Evolutionary conservation across 1,140 invertebrate species (phyloP).

Genomic region (Drosophila murphyi): DNA sequence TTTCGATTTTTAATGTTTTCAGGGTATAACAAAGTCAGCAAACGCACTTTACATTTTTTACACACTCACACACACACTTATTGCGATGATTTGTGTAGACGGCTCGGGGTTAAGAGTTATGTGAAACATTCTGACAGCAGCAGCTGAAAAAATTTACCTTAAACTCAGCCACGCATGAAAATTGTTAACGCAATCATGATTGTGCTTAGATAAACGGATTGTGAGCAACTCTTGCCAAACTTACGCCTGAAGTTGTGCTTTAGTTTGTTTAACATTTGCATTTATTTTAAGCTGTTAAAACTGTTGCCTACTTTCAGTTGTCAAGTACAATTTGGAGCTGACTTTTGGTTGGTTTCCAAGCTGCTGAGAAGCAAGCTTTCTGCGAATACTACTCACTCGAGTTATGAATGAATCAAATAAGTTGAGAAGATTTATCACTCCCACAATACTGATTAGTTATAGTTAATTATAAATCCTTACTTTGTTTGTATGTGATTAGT

Average conservation of each 20-base stretch:
- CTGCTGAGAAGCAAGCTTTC: neutral
- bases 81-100: constrained; percentile 80
- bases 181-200: constrained; percentile 27
- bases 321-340: neutral
- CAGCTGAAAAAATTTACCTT: constrained; percentile 5
- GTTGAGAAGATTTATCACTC: too few species aligned
- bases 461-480: too few species aligned
- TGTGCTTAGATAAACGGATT: constrained; percentile 3
- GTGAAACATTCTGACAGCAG: constrained; percentile 50
- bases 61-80: constrained; percentile 36
- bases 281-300: neutral
- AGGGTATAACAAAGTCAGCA: constrained; percentile 19
- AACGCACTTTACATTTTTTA: constrained; percentile 63
- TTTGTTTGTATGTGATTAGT: neutral
- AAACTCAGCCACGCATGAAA: constrained; percentile 67
- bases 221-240: neutral
- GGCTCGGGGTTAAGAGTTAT: constrained; percentile 55
- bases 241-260: constrained; percentile 17
- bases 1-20: too few species aligned
- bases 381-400: neutral
- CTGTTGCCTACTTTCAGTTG: constrained; percentile 22
- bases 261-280: neutral
- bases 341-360: neutral
- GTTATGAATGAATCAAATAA: constrained; percentile 6
- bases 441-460: too few species aligned